phyloP scores from a whole-genome alignment of 30 jellyfish, hydroid and myxozoan genomes.

The Nemopilema nomurai region DNA sequence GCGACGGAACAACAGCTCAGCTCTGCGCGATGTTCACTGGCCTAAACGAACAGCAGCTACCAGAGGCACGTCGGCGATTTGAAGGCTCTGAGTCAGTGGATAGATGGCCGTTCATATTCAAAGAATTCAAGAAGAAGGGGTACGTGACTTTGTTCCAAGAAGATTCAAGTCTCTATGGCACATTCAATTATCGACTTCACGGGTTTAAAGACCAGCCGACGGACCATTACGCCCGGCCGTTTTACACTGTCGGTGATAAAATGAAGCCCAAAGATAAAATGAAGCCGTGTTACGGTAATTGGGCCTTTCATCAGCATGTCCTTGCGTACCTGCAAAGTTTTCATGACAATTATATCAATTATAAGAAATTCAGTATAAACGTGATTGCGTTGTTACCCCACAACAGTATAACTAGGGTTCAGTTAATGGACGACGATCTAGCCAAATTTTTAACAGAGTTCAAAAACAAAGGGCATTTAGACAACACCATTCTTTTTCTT shows the following conservation, averaged over 20 bases:
- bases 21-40: conserved; percentile 72
- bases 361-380: conserved; percentile 36
- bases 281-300: conserved; percentile 12
- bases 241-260: conserved; percentile 24
- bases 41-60: conserved; percentile 32
- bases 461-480: conserved; percentile 23
- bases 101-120: conserved; percentile 83
- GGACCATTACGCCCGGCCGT: conserved; percentile 75
- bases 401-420: conserved; percentile 36
- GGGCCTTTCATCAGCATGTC: conserved; percentile 20
- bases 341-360: conserved; percentile 12
- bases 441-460: conserved; percentile 25
- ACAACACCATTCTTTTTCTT: conserved; percentile 54
- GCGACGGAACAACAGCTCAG: conserved; percentile 84
- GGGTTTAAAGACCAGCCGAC: conserved; percentile 81
- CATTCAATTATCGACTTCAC: conserved; percentile 68
- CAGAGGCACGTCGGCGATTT: conserved; percentile 66
- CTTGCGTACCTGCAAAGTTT: conserved; percentile 22
- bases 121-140: conserved; percentile 68
- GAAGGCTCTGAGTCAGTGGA: conserved; percentile 51
- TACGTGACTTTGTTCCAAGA: conserved; percentile 65
- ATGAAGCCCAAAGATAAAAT: background rate
- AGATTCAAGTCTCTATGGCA: conserved; percentile 41
- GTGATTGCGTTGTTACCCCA: conserved; percentile 44
- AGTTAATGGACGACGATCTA: conserved; percentile 46